phyloP scores from a whole-genome alignment of 64 coral and sea anemone species.

The Pachyseris speciosa region DNA sequence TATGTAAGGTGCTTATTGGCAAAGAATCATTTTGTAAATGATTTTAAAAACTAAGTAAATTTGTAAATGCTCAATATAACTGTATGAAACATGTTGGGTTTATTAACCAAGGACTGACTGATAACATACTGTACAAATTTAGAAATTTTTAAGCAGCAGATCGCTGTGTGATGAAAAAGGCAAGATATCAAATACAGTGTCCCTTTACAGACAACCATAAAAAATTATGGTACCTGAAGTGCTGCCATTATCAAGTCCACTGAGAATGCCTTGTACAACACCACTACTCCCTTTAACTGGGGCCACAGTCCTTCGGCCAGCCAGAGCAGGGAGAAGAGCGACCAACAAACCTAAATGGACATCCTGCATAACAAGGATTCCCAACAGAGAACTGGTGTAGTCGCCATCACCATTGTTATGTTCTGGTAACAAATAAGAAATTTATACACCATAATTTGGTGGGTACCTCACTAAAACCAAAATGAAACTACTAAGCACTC shows the following conservation, averaged over 20 bases:
- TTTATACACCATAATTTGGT: neutral
- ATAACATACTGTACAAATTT: no score
- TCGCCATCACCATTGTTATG: constrained; percentile 95
- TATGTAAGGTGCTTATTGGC: no score
- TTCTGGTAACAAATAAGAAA: constrained; percentile 44
- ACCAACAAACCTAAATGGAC: constrained; percentile 91
- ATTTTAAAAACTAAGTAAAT: no score
- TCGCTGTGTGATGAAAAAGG: no score
- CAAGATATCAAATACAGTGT: no score
- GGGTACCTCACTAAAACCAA: neutral
- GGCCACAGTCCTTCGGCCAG: constrained; percentile 69
- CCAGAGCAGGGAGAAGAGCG: constrained; percentile 88
- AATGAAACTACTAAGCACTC: neutral
- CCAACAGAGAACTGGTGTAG: constrained; percentile 87
- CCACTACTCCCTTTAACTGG: constrained; percentile 45
- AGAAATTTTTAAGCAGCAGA: no score
- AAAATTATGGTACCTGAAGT: neutral
- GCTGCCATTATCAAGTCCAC: constrained; percentile 9
- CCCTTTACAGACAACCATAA: neutral
- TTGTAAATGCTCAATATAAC: no score
- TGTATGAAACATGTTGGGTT: no score
- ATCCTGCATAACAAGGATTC: constrained; percentile 99
- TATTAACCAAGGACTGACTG: no score
- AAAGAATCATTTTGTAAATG: no score
- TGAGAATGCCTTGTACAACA: constrained; percentile 69